Base-by-base conservation (phyloP, 2,888 invertebrate genomes). In the Lasius fuliginosus region DNA sequence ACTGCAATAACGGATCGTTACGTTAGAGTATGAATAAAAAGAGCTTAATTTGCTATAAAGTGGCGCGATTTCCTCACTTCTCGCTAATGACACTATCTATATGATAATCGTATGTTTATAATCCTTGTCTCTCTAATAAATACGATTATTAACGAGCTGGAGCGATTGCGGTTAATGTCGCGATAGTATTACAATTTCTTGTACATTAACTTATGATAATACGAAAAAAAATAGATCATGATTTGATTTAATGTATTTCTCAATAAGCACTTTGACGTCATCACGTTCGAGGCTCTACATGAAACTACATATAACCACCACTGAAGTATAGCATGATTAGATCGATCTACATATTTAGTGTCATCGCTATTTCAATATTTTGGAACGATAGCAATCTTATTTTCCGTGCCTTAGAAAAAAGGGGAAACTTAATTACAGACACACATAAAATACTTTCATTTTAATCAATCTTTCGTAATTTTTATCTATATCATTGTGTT, bases 231-330 rank as follows among this genome's bases (percentile, higher is more conserved):
- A 18, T 1, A 3, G 30, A 23, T 62, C 42, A 33, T n/a, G 23
- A 42, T 62, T 18, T 30, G 30, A 40, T 62, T 62, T 64, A 75
- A 75, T 75, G 15, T 23, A 46, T 33, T 42, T 65, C 18, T 6
- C 36, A 75, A 49, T 15, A 65, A 75, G 40, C 27, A 27, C 27
- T 60, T 60, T 73, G 73, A 73, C 58, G 73, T 58, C 60, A 73
- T 18, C 18, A 12, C 58, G 73, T 27, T 58, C 73, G 60, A 60
- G 27, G 40, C 15, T 53, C 53, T 68, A 30, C 9, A 18, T 60
- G 60, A 60, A 73, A 73, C 40, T 60, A 27, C 27, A 40, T 33
- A 23, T 23, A 23, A 49, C 36, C 36, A 56, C 23, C 49, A 56
- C 40, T 73, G 58, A 58, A 74, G 23, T 60, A 42, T 15, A 27